Base-by-base conservation (phyloP, 1,140 invertebrate genomes). In the Galleria mellonella region DNA sequence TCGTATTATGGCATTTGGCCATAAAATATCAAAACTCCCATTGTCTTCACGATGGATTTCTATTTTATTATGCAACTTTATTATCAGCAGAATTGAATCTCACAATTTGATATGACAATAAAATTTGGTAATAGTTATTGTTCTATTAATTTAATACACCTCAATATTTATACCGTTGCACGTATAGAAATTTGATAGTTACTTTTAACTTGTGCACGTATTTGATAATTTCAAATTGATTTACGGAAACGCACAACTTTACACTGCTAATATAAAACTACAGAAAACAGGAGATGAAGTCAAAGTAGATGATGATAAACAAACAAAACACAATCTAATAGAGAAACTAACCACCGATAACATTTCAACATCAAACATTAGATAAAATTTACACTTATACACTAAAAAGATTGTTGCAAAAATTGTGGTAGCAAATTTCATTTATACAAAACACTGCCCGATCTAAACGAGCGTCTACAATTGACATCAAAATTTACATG, bases 401-500 rank as follows among this genome's bases (percentile, higher is more conserved):
- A 73, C 51, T 47, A 23, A 23, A 23, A 23, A 55, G 48, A 62
- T 66, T 68, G 62, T 73, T 74, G 71, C 72, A 75, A 81, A 81
- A 71, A 72, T 66, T 72, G 71, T 78, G 62, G 60, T 79, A 83
- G 75, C 76, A 79, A 78, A 79, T 65, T 51, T 67, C 63, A 40
- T 53, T 37, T 64, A 71, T 79, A 78, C 64, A 78, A 75, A 78
- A 76, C 51, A 36, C 35, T 37, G 59, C 51, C 56, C 78, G 63
- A 54, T 36, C 67, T 76, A 72, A 54, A 57, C 65, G 68, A 53
- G 60, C 58, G 48, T 55, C 72, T 76, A 83, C 71, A 83, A 83
- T 83, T 83, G 79, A 83, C 79, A 83, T 83, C 73, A 62, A 83
- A 75, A 74, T 75, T 75, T 79, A 79, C 73, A 78, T 53, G 62